These are phyloP conservation scores for Lamproptera curius DNA, from an alignment of 2,888 invertebrate species.

Conservation along the genomic window DNA sequence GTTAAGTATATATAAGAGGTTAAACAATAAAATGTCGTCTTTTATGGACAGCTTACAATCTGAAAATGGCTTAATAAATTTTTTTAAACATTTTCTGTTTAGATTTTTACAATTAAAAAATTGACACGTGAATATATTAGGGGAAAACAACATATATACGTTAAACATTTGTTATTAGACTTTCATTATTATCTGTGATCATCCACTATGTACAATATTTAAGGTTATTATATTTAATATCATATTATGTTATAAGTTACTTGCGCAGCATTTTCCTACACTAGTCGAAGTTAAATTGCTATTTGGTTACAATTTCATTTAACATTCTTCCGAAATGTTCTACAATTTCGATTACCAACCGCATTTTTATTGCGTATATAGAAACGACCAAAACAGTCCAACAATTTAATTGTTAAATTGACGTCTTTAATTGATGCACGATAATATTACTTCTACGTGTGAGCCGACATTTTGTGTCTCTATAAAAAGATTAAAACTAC, in stretches of 20 bases:
- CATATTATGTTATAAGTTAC: background rate
- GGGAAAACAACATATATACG: too few relatives aligned
- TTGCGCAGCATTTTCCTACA: background rate
- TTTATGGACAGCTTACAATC: too few relatives aligned
- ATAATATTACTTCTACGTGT: conserved; percentile 15
- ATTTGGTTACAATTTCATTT: background rate
- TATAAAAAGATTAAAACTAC: conserved; percentile 26
- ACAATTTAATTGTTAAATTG: conserved; percentile 47
- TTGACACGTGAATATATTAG: too few relatives aligned
- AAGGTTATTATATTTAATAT: background rate
- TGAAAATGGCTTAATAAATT: too few relatives aligned
- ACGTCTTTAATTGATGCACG: conserved; percentile 61
- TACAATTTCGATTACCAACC: background rate
- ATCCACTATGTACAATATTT: conserved; percentile 36
- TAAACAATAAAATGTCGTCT: too few relatives aligned
- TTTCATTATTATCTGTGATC: conserved; percentile 31
- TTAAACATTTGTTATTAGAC: too few relatives aligned
- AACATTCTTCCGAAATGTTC: background rate
- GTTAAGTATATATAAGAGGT: too few relatives aligned
- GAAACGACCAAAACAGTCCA: conserved; percentile 5
- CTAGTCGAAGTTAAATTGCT: background rate
- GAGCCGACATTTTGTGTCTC: conserved; percentile 13
- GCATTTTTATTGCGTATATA: conserved; percentile 18
- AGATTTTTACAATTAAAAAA: too few relatives aligned
- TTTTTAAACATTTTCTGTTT: too few relatives aligned